Evolutionary conservation across 1,140 invertebrate genomes (phyloP).

Genomic region (Drosophila seguyi): DNA sequence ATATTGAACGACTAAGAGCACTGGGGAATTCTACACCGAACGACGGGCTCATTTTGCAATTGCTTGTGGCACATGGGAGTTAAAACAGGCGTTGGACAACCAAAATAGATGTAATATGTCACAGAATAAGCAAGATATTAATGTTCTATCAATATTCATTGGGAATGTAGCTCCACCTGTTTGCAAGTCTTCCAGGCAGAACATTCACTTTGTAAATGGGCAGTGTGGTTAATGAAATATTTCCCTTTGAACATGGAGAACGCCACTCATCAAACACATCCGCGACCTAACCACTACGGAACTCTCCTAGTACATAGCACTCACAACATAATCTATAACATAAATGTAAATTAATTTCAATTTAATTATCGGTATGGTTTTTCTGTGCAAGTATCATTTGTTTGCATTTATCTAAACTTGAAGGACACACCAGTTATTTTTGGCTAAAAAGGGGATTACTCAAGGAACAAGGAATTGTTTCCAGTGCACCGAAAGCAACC

Average conservation of each 20-base stretch:
- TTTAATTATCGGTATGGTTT: background rate
- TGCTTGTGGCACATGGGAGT: constrained; percentile 5
- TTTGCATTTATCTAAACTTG: too few species aligned
- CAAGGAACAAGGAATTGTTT: too few species aligned
- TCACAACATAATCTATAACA: background rate
- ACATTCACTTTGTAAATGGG: background rate
- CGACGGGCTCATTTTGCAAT: constrained; percentile 16
- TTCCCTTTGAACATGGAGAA: background rate
- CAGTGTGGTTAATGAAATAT: constrained; percentile 6
- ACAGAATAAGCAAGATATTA: background rate
- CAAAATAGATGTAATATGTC: constrained; percentile 9
- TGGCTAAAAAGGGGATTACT: background rate
- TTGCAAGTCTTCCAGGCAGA: background rate
- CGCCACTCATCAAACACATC: constrained; percentile 37
- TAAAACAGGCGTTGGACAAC: background rate
- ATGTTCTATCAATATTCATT: constrained; percentile 25
- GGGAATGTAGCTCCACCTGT: background rate
- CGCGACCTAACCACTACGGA: background rate
- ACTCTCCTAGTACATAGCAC: constrained; percentile 8
- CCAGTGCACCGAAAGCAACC: background rate
- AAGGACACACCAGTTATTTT: background rate
- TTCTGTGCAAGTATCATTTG: background rate
- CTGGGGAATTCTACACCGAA: background rate
- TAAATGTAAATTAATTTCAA: background rate
- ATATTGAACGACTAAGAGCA: background rate